These are phyloP conservation scores for Turritopsis dohrnii DNA, from an alignment of 30 jellyfish, hydroid and myxozoan genomes.

Conservation along the genomic window DNA sequence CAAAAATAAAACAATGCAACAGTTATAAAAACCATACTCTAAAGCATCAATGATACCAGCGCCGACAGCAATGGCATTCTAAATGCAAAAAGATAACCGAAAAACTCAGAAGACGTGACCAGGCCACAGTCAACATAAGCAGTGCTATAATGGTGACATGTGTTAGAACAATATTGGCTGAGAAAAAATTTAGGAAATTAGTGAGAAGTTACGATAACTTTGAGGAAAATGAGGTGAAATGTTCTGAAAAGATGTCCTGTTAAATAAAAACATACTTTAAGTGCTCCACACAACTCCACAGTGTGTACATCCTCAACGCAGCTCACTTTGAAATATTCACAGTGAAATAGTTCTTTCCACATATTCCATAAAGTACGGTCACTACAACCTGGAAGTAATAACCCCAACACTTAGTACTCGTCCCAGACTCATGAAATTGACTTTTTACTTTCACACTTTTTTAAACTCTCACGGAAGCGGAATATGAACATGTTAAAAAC, in stretches of 20 bases:
- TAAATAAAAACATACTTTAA: constrained; percentile 55
- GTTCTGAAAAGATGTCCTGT: not conserved
- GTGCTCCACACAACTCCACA: constrained; percentile 94
- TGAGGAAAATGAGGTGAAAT: too few species aligned
- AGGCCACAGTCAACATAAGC: too few species aligned
- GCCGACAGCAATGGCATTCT: constrained; percentile 92
- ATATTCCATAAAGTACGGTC: constrained; percentile 55
- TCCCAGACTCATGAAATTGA: too few species aligned
- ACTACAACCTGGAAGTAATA: constrained; percentile 49
- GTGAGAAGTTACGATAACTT: too few species aligned
- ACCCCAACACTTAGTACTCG: too few species aligned
- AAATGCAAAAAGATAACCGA: not conserved
- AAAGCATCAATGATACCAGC: constrained; percentile 88
- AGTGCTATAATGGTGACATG: too few species aligned
- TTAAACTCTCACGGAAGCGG: too few species aligned
- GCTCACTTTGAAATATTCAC: constrained; percentile 72
- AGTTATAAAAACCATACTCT: constrained; percentile 76
- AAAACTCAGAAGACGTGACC: not conserved
- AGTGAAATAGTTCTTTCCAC: constrained; percentile 86
- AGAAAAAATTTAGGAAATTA: too few species aligned
- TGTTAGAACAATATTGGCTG: too few species aligned
- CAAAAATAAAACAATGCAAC: not conserved
- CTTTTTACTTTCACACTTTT: too few species aligned
- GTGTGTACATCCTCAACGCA: constrained; percentile 76
- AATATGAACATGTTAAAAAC: too few species aligned